These are phyloP conservation scores for Paragorgia papillata DNA, from an alignment of 92 coral and sea anemone genomes.

Conservation along the genomic window DNA sequence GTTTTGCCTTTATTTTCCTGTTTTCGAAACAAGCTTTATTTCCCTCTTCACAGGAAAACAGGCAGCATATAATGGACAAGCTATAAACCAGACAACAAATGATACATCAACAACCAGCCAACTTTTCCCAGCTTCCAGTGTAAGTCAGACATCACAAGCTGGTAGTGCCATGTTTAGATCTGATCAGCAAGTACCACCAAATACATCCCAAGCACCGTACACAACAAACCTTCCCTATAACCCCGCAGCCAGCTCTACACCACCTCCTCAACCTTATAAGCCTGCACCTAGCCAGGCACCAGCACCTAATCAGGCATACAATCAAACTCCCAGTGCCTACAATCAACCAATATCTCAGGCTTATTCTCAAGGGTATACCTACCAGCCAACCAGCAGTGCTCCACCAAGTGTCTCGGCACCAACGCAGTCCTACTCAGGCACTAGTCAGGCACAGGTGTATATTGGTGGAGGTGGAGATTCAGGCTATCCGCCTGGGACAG, in stretches of 20 bases:
- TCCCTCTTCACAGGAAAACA: constrained; percentile 26
- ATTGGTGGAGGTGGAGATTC: constrained; percentile 35
- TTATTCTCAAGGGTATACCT: constrained; percentile 17
- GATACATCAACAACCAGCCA: constrained; percentile 21
- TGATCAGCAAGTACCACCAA: neutral
- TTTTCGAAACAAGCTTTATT: too few species aligned
- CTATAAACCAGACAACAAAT: neutral
- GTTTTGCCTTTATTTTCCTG: too few species aligned
- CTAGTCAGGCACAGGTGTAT: constrained; percentile 37
- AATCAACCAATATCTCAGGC: neutral
- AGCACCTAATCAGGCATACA: constrained; percentile 17
- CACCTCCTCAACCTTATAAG: constrained; percentile 41
- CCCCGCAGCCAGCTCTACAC: constrained; percentile 35
- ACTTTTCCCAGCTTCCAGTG: constrained; percentile 14
- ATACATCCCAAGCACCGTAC: constrained; percentile 23
- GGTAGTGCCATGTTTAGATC: constrained; percentile 1
- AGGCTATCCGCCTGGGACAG: neutral
- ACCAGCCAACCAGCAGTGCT: constrained; percentile 27
- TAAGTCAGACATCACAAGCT: constrained; percentile 19
- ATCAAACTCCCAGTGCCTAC: constrained; percentile 1
- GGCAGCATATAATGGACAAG: constrained; percentile 31
- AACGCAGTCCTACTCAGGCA: constrained; percentile 39
- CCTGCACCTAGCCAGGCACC: constrained; percentile 18
- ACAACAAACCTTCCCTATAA: constrained; percentile 9
- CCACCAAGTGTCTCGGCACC: constrained; percentile 38